These are phyloP conservation scores for Zapus hudsonius DNA, from an alignment of 2,113 vertebrate species.

Conservation along the genomic window DNA sequence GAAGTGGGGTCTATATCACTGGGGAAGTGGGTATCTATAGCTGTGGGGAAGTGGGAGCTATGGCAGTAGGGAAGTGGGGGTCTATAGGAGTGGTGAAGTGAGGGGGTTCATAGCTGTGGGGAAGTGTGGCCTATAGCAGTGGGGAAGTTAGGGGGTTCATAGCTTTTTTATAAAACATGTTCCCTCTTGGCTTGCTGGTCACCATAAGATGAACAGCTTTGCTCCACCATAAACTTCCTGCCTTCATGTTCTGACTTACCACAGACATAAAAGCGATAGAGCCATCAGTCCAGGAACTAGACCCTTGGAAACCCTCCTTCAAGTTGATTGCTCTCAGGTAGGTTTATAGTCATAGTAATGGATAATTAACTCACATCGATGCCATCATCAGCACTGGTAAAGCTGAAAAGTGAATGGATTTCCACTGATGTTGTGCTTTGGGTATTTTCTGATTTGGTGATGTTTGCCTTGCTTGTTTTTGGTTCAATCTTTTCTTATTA, in stretches of 20 bases:
- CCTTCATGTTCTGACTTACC: background rate
- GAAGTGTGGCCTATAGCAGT: too few relatives aligned
- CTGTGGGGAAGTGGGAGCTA: too few relatives aligned
- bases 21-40: too few relatives aligned
- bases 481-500: too few relatives aligned
- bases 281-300: background rate
- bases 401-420: background rate
- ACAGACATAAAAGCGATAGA: background rate
- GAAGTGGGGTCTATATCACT: too few relatives aligned
- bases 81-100: too few relatives aligned
- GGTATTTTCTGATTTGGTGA: background rate
- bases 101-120: too few relatives aligned
- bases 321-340: background rate
- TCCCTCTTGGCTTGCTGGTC: background rate
- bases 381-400: accelerated
- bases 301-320: background rate
- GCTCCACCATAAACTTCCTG: accelerated
- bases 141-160: background rate
- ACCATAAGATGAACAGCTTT: background rate
- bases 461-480: too few relatives aligned
- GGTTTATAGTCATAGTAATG: background rate
- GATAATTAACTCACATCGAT: background rate
- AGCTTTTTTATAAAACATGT: background rate
- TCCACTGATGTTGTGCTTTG: background rate
- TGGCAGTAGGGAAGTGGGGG: too few relatives aligned